These are phyloP conservation scores for Hylomyscus alleni DNA, from an alignment of 2,797 vertebrate species.

Conservation along the genomic window DNA sequence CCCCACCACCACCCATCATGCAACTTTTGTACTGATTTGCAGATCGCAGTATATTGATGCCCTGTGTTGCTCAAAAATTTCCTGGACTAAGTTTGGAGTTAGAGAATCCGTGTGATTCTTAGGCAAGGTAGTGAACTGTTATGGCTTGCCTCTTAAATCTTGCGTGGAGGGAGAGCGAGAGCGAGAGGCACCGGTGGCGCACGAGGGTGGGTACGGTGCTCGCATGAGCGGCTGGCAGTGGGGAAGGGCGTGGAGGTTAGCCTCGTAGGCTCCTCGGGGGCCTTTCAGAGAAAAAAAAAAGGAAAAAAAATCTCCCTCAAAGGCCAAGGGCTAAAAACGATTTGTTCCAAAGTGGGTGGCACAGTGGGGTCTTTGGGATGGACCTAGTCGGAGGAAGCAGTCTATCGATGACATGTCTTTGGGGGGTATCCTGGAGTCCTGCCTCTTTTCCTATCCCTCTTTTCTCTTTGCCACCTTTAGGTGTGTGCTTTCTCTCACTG, in stretches of 20 bases:
- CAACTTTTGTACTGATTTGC: neutral
- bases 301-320: neutral
- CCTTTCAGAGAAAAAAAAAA: too few relatives aligned
- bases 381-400: neutral
- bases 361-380: neutral
- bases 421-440: neutral
- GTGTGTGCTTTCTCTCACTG: neutral
- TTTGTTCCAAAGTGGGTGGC: neutral
- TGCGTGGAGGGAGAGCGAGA: too few relatives aligned
- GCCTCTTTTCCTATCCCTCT: neutral
- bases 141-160: neutral
- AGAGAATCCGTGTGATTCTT: neutral
- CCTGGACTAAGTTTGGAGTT: neutral
- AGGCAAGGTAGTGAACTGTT: neutral
- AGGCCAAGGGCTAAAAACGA: neutral
- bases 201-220: too few relatives aligned
- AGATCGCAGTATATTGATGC: neutral
- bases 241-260: too few relatives aligned
- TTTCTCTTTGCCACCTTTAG: neutral
- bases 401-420: neutral
- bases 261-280: too few relatives aligned
- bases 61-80: neutral
- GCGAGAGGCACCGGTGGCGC: too few relatives aligned
- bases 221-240: too few relatives aligned
- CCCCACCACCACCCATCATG: fast-evolving